Evolutionary conservation across 2,113 vertebrate species (phyloP), one percentile per base, ranked within the genome.

Genomic region (Meriones unguiculatus): DNA sequence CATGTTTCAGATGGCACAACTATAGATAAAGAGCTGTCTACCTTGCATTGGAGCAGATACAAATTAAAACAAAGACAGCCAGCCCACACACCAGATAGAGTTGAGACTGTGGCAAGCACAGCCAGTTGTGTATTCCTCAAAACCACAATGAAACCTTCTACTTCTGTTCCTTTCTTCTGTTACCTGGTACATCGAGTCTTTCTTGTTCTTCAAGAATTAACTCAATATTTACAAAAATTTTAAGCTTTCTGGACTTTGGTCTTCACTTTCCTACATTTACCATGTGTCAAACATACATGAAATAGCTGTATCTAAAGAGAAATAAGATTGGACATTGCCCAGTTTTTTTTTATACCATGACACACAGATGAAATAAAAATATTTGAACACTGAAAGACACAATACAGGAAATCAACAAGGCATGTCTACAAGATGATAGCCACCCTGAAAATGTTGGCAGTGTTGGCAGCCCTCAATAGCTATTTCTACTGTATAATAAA

Each of bases 181-280:
- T 72, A 65, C 3, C 62, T 84, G 30, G 12, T 75, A 75, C 20
- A 59, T 20, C 88, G 32, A 73, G 52, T 70, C 30, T 9, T 80
- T 6, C 30, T 76, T 41, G 65, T 91, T 95, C 9, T 89, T 89
- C 5, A 59, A 85, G 72, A 88, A 92, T 87, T 41, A 92, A 25
- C 9, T 87, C 20, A 28, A 35, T 87, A 14, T 46, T 87, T 72
- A 57, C 22, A n/a, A 80, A 80, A n/a, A 57, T 84, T 69, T 52
- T 35, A 93, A 85, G 50, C 15, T 25, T 88, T 89, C n/a, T 90
- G 30, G 4, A 22, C 17, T 46, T 91, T 14, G 57, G 2, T 17
- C 65, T 86, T 81, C 24, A 75, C 82, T 96, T 89, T 77, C 7
- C 35, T 41, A 67, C 54, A 41, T 77, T 91, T 70, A 18, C 30